Evolutionary conservation across 2,888 invertebrate species (phyloP).

Genomic region (Clivina fossor): DNA sequence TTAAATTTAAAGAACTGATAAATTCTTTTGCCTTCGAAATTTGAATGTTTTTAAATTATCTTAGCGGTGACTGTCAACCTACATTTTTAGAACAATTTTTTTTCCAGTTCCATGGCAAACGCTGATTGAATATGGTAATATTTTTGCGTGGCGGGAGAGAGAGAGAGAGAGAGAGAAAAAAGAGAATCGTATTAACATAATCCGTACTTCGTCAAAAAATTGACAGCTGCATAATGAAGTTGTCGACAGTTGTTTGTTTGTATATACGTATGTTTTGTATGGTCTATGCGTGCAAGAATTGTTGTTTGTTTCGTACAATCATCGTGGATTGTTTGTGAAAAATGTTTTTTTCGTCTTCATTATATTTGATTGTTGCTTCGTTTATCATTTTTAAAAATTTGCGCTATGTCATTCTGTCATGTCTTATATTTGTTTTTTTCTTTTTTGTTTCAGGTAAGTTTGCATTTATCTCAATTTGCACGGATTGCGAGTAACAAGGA

Average conservation of each 20-base stretch:
- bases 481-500: no score
- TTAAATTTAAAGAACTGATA: conserved; percentile 15
- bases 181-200: conserved; percentile 29
- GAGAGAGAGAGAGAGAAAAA: no score
- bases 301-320: no score
- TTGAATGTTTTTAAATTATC: conserved; percentile 27
- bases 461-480: no score
- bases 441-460: conserved; percentile 29
- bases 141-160: conserved; percentile 20
- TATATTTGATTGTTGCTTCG: conserved; percentile 17
- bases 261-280: not conserved
- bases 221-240: conserved; percentile 31
- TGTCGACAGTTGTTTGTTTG: not conserved
- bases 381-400: conserved; percentile 23
- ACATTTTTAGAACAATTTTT: conserved; percentile 28
- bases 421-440: conserved; percentile 13
- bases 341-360: conserved; percentile 6
- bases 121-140: conserved; percentile 34
- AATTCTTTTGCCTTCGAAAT: conserved; percentile 15
- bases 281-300: no score
- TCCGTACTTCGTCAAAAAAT: conserved; percentile 20
- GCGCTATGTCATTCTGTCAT: conserved; percentile 11
- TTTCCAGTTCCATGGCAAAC: conserved; percentile 9
- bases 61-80: conserved; percentile 16
- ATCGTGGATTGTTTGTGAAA: conserved; percentile 21